Base-by-base conservation (phyloP, 2,888 invertebrate genomes). In the Clanis bilineata region DNA sequence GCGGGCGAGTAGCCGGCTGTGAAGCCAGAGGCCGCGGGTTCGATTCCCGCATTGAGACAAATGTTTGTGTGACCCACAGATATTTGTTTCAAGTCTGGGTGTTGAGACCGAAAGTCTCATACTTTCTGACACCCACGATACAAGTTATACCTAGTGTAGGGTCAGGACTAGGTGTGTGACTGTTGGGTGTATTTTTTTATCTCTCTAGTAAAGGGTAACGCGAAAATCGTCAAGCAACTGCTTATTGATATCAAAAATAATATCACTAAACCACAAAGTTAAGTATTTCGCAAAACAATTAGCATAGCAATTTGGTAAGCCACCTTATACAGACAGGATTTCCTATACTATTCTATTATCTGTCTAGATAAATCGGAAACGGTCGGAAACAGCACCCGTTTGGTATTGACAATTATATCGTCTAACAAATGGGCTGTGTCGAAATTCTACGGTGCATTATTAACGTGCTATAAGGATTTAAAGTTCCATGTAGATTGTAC, bases 271-370 rank as follows among this genome's bases (percentile, higher is more conserved):
- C 56, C 47, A 23, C n/a, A 12, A 12, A 38, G 47, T 25, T 38
- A 72, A 15, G 66, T 69, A 76, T 88, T 86, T 87, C 83, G 82
- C 80, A 89, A 90, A 71, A 68, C 71, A 80, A 86, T 86, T 85
- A 88, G 80, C 83, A 85, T 83, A 80, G 79, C 81, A 66, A 79
- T 83, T 85, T 88, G 83, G 86, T 86, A 86, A 83, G 82, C 83
- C 70, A 75, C 78, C 77, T 74, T 76, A 80, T 80, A 79, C 72
- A 72, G 77, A 68, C 74, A 79, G 78, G 82, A 82, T 85, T 84
- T 83, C 81, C 82, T 83, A 86, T 83, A 80, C 74, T 77, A 76
- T 78, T 75, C 70, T 69, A 76, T 74, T 80, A 81, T 80, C 68
- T 71, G 63, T 71, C 70, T 68, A 79, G 76, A 80, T 83, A 82